Conservation (phyloP, 2,797 vertebrate species). For the Spea hammondii region DNA sequence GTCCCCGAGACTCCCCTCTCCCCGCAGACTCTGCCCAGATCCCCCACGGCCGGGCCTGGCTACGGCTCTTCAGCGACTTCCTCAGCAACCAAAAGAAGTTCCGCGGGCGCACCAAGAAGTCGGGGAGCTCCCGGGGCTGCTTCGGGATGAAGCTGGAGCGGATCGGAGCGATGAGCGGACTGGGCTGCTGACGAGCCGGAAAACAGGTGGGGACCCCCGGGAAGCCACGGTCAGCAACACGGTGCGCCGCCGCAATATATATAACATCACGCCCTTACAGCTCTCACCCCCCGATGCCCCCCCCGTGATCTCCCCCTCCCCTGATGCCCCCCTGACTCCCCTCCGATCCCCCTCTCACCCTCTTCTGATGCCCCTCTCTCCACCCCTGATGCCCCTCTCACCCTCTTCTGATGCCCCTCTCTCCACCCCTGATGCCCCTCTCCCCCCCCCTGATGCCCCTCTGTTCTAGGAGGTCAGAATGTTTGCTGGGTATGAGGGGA, state of each 20-base stretch:
- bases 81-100: conserved; percentile 49
- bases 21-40: conserved; percentile 1
- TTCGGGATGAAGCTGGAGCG: conserved; percentile 56
- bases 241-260: too few species aligned
- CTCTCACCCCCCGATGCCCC: background rate
- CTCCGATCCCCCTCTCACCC: background rate
- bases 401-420: background rate
- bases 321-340: background rate
- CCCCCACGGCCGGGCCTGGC: conserved; percentile 10
- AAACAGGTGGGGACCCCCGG: background rate
- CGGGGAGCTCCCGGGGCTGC: conserved; percentile 38
- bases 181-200: conserved; percentile 46
- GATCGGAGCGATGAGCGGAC: conserved; percentile 53
- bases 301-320: background rate
- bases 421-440: background rate
- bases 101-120: conserved; percentile 47
- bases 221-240: too few species aligned
- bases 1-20: background rate
- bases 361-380: background rate
- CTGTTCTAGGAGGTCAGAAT: too few species aligned
- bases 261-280: too few species aligned
- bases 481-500: too few species aligned
- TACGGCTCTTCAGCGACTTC: conserved; percentile 45
- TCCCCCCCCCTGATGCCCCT: background rate
- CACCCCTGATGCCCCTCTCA: background rate